Evolutionary conservation across 1,140 invertebrate species (phyloP), one percentile per base, ranked within the genome.

Genomic region (Hyles vespertilio): DNA sequence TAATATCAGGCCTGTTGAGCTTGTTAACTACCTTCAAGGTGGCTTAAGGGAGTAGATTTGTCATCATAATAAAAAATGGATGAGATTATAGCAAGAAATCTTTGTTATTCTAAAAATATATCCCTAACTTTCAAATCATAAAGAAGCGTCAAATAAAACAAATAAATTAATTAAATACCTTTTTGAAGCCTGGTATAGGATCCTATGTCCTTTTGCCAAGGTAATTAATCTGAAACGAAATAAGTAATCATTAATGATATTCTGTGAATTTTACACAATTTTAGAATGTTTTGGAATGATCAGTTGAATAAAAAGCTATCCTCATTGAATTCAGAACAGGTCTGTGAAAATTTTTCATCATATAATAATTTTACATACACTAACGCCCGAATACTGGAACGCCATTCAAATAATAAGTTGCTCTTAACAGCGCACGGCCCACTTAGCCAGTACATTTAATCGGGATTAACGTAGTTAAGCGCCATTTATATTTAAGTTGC

Each of bases 21-120:
- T 72, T 72, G 59, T 69, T 56, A 59, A 47, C 53, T 61, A 76
- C 80, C 72, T 60, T 83, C 83, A 86, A 43, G 53, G 56, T 69
- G 66, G 61, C 66, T 78, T 84, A 70, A 59, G 66, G 79, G 51
- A 49, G 52, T 61, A 61, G 11, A 56, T 72, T 73, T 83, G 66
- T 77, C 80, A 85, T 85, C 82, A 85, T 72, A n/a, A 8, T 58
- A n/a, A 32, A 58, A 5, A 47, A 47, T 62, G 3, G 33, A 22
- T 22, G 22, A 22, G 22, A 22, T 22, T 22, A 22, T n/a, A 22
- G 22, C 22, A 22, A 22, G 22, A 22, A 22, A 22, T 22, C 22
- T 22, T 22, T 22, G 0, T 22, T 22, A 22, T 22, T 0, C 22
- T 22, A 22, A 22, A 22, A 22, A 22, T 22, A 22, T 22, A 22